Base-by-base conservation (phyloP, 2,888 invertebrate genomes). In the Drosophila lutescens region DNA sequence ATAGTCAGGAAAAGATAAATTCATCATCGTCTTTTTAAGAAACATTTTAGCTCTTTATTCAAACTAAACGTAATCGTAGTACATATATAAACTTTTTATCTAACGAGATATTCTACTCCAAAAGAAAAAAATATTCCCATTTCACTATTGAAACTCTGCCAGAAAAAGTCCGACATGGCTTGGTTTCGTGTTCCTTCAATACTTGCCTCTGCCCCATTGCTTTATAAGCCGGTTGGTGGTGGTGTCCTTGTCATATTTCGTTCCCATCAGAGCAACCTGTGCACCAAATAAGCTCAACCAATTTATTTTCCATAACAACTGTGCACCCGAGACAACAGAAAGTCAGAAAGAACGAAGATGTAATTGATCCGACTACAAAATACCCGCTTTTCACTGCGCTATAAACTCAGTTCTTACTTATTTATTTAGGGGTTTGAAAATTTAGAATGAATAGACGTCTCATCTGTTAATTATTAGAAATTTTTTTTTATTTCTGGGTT, bases 231-330 rank as follows among this genome's bases (percentile, higher is more conserved):
- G 13, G 23, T 12, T 44, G 23, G 41, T 13, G 6, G 13, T 15
- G 17, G 13, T 41, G 50, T 68, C 51, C 56, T 46, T 68, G 67
- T 56, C 51, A 68, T 68, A 46, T 65, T 68, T 57, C 23, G 41
- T 43, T 66, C 62, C 49, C 71, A 74, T 71, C 76, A 69, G 63
- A 49, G 20, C 63, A 76, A 76, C 77, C 77, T 80, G 75, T 67
- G 77, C 79, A 62, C 77, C 76, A 80, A 80, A 77, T 69, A 77
- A 79, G 60, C 66, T 67, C 51, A 69, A 65, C 78, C 83, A 80
- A 80, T 80, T 80, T 80, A 80, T 82, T 82, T 82, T 78, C 80
- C 80, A 79, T 82, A 78, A 82, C 80, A 80, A 82, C 79, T 63
- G 70, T 46, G 74, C 36, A 47, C 44, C 61, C 38, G 6, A 58